phyloP scores from a whole-genome alignment of 1,140 invertebrate genomes.

The Trypoxylus dichotomus region DNA sequence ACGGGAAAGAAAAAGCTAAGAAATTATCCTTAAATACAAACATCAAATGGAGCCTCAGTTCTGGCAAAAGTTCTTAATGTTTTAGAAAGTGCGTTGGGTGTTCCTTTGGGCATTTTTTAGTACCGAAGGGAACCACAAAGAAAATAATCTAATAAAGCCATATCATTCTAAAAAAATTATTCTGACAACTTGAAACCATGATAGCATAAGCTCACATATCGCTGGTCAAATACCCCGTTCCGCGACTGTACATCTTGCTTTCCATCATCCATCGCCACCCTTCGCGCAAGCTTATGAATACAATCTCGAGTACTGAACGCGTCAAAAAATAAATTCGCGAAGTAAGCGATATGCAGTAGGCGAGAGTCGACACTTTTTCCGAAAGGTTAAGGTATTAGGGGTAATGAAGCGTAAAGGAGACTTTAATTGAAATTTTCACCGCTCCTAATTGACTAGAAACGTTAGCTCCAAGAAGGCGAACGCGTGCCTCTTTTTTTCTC shows the following conservation, averaged over 20 bases:
- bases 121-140: too few relatives aligned
- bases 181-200: too few relatives aligned
- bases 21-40: too few relatives aligned
- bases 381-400: slow-evolving; percentile 34
- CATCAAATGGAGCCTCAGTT: too few relatives aligned
- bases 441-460: slow-evolving; percentile 17
- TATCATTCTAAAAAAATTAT: too few relatives aligned
- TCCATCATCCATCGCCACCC: neutral
- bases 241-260: neutral
- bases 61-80: too few relatives aligned
- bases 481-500: neutral
- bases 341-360: neutral
- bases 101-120: too few relatives aligned
- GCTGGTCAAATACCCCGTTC: neutral
- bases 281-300: slow-evolving; percentile 1
- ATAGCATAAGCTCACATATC: too few relatives aligned
- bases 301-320: neutral
- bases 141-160: too few relatives aligned
- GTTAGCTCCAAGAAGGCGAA: neutral
- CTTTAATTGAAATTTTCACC: slow-evolving; percentile 37
- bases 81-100: too few relatives aligned
- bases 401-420: slow-evolving; percentile 37
- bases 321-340: slow-evolving; percentile 14
- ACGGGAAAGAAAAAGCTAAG: too few relatives aligned
- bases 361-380: neutral